Conservation (phyloP, 2,888 invertebrate species). For the Brachynemurus nebulosus region DNA sequence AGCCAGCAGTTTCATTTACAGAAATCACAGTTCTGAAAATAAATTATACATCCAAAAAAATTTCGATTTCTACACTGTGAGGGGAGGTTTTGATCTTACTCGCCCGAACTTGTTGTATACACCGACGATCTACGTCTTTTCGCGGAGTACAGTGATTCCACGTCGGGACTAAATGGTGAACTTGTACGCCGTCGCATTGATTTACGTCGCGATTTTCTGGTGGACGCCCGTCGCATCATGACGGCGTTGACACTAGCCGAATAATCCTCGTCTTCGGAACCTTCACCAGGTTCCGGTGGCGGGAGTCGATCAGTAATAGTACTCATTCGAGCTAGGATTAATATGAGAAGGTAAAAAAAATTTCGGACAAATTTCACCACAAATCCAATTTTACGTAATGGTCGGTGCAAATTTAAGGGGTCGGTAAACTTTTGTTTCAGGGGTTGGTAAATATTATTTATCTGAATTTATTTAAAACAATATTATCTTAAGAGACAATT, state of each 20-base stretch:
- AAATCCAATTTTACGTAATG: too few relatives aligned
- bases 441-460: too few relatives aligned
- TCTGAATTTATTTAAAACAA: too few relatives aligned
- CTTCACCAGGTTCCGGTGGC: conserved; percentile 29
- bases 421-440: too few relatives aligned
- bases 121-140: conserved; percentile 53
- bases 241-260: conserved; percentile 76
- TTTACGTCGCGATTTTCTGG: conserved; percentile 52
- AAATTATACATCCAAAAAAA: not conserved
- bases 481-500: too few relatives aligned
- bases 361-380: too few relatives aligned
- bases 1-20: conserved; percentile 43
- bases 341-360: too few relatives aligned
- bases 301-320: not conserved
- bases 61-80: not conserved
- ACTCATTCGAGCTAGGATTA: too few relatives aligned
- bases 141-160: conserved; percentile 30
- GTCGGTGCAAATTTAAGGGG: too few relatives aligned
- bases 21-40: conserved; percentile 55
- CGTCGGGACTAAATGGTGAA: conserved; percentile 41
- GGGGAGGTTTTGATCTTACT: conserved; percentile 39
- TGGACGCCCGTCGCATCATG: conserved; percentile 63
- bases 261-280: conserved; percentile 70
- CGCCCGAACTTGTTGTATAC: conserved; percentile 75
- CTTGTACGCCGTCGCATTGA: conserved; percentile 46